Base-by-base conservation (phyloP, 1,140 invertebrate species). In the Papilio glaucus region DNA sequence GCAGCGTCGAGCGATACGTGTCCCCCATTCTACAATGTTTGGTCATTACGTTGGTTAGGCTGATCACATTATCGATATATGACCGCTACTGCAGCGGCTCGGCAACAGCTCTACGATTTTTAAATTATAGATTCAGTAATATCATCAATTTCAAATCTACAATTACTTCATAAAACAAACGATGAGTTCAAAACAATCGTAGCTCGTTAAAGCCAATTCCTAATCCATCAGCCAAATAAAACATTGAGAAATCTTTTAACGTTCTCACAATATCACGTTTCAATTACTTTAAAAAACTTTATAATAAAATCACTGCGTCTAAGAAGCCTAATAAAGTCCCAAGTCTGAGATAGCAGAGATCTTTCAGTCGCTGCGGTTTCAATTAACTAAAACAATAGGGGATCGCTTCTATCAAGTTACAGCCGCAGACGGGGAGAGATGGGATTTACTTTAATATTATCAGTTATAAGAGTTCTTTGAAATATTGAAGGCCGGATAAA, bases 371-470 rank as follows among this genome's bases (percentile, higher is more conserved):
- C 9, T 6, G 45, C 39, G 9, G 37, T 65, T 65, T 65, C 33
- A 65, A 65, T 65, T 65, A 65, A 18, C 62, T 65, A 41, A 65
- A 65, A 65, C 62, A 65, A 65, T 65, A 65, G 62, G 61, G 61
- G 29, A 63, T 63, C 37, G 29, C 15, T 37, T 39, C 61, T 63
- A 38, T 63, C 29, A 63, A 18, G 15, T 37, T 63, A 38, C 60
- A 1, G 15, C 29, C 29, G 60, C 60, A 63, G 37, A 63, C 61
- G n/a, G 12, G 13, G 6, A 4, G 10, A 61, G 29, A 61, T 18
- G 57, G 45, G 45, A 53, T 45, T 45, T 18, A 8, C 15, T n/a
- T 24, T 53, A 53, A 24, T 12, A 53, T 24, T 24, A 10, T 18
- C 49, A 53, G 12, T 53, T 53, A 24, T 53, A 49, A 8, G 42